Percentiles rank a stretch among this genome's conserved stretches.
These are phyloP conservation scores for Ctenodactylus gundi DNA, from an alignment of 2,113 vertebrate species.

Conservation along the genomic window DNA sequence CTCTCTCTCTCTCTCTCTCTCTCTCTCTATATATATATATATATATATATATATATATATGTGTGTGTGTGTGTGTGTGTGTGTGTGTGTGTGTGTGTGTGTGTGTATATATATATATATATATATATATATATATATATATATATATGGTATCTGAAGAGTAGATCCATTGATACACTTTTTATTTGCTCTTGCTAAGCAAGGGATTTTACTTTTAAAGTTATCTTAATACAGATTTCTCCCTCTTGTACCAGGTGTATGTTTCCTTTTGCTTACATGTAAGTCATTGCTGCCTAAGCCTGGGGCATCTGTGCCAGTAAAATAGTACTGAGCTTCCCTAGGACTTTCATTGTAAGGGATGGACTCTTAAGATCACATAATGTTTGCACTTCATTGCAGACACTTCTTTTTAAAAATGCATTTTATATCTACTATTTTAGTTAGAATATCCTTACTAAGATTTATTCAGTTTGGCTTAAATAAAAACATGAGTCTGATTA, in stretches of 20 bases:
- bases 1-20: too few species aligned
- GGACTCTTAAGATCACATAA: neutral
- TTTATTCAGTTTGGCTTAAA: neutral
- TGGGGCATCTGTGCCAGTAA: neutral
- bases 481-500: neutral
- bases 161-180: neutral
- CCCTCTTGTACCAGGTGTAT: neutral
- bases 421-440: neutral
- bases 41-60: too few species aligned
- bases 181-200: neutral
- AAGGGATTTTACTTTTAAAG: neutral
- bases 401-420: neutral
- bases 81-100: too few species aligned
- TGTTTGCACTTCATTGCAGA: neutral
- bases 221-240: neutral
- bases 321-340: neutral
- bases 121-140: too few species aligned
- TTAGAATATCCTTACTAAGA: neutral
- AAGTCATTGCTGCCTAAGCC: neutral
- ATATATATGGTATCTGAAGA: neutral
- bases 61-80: too few species aligned
- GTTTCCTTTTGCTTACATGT: conserved; percentile 7
- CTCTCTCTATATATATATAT: too few species aligned
- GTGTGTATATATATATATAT: too few species aligned
- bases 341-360: neutral